Evolutionary conservation across 92 coral and sea anemone genomes (phyloP).

Genomic region (Porites cylindrica): DNA sequence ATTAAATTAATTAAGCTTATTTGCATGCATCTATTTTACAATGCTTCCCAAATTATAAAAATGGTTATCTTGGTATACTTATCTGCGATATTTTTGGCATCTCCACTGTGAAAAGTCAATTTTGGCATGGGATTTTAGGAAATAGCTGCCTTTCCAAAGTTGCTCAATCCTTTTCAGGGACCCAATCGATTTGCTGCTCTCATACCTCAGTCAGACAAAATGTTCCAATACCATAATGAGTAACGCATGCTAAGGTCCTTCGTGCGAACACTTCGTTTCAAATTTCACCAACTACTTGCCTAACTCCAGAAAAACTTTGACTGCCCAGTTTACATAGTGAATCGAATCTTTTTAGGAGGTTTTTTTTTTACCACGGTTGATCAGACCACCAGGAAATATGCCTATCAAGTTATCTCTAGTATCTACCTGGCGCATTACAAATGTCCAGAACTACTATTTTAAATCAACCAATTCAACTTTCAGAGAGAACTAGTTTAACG

Average conservation of each 20-base stretch:
- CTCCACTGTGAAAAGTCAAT: background rate
- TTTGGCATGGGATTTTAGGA: background rate
- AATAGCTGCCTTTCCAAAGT: no score
- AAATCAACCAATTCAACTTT: no score
- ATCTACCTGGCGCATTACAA: background rate
- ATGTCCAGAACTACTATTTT: background rate
- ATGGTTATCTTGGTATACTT: background rate
- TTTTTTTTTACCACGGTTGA: background rate
- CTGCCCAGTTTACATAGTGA: background rate
- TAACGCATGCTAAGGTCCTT: constrained; percentile 1
- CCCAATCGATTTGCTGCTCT: constrained; percentile 2
- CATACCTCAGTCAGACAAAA: background rate
- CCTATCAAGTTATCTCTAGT: constrained; percentile 1
- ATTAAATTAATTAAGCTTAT: no score
- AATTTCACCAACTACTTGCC: background rate
- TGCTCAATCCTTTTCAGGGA: background rate
- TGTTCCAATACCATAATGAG: background rate
- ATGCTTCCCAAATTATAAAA: background rate
- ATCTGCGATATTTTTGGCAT: background rate
- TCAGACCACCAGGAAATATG: constrained; percentile 5
- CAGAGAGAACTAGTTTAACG: no score
- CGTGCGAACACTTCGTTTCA: background rate
- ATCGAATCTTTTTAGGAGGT: background rate
- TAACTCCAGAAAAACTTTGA: constrained; percentile 6
- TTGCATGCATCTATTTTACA: background rate